Evolutionary conservation across 2,888 invertebrate genomes (phyloP), one percentile per base, ranked within the genome.

Genomic region (Drosophila suboccidentalis): DNA sequence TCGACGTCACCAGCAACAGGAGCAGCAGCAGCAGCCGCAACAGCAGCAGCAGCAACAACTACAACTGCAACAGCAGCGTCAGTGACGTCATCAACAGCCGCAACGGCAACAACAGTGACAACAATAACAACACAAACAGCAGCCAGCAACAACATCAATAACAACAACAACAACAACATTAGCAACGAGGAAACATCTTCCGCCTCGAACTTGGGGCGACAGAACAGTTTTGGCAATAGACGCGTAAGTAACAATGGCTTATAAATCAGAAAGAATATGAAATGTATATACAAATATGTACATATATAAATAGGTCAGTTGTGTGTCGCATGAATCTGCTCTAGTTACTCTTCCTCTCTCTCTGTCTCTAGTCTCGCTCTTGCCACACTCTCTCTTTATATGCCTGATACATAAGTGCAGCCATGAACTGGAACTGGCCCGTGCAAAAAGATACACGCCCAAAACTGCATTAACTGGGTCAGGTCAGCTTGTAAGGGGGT

Each of bases 171-270:
- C 61, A 71, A 32, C 55, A 62, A 43, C 66, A 82, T 63, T 78
- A 82, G 84, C 77, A 84, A 84, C 67, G 92, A 92, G 76, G 92
- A 82, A 6, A 51, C 60, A 59, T 34, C 82, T 58, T 58, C 67
- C 68, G 65, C 59, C 13, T 55, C 58, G 46, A 81, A 85, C 72
- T 84, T 93, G 77, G 90, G 88, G 66, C 91, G 93, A 67, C 93
- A 93, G 82, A 93, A 92, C 82, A 93, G 92, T 84, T 90, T 92
- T 82, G 92, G 92, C 82, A 90, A 91, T 75, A 92, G 92, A 75
- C 89, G 92, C 81, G 93, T 93, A 88, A 92, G 92, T 90, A 66
- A 15, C 41, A 43, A 13, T 5, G 19, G 19, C 3, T 34, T 17
- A 55, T 55, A 53, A 55, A 38, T 47, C 58, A 34, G 44, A 44